phyloP scores from a whole-genome alignment of 37 sponge, comb jelly and placozoan genomes.

The Trichoplax adhaerens region DNA sequence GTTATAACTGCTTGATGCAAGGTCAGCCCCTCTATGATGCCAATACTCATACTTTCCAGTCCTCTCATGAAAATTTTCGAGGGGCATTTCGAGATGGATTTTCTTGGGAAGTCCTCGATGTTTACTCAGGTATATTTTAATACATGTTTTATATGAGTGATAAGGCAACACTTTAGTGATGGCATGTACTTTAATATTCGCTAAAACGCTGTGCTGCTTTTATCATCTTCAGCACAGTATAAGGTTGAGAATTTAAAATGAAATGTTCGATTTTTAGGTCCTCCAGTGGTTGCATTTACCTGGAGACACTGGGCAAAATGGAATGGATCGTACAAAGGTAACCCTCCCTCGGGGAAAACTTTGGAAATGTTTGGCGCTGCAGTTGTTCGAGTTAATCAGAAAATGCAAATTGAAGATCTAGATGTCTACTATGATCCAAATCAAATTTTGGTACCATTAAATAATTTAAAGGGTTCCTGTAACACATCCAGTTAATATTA shows the following conservation, averaged over 20 bases:
- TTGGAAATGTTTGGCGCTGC: slow-evolving; percentile 26
- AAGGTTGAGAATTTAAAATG: too few relatives aligned
- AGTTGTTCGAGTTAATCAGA: background rate
- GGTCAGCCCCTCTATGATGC: slow-evolving; percentile 4
- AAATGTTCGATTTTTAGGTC: background rate
- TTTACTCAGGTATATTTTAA: background rate
- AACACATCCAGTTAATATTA: too few relatives aligned
- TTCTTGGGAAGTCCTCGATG: slow-evolving; percentile 26
- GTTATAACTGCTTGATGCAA: too few relatives aligned
- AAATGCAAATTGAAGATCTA: too few relatives aligned
- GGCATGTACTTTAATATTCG: too few relatives aligned
- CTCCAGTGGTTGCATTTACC: slow-evolving; percentile 20
- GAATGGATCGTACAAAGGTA: slow-evolving; percentile 18
- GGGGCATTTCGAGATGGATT: slow-evolving; percentile 17
- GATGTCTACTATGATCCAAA: too few relatives aligned
- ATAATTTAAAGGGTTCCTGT: too few relatives aligned
- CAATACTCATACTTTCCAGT: slow-evolving; percentile 11
- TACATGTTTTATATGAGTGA: too few relatives aligned
- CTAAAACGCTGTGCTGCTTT: too few relatives aligned
- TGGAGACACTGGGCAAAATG: slow-evolving; percentile 30
- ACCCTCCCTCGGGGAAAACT: slow-evolving; percentile 5
- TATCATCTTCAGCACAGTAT: too few relatives aligned
- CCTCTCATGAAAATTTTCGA: slow-evolving; percentile 19
- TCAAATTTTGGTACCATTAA: too few relatives aligned
- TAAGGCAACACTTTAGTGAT: too few relatives aligned